These are phyloP conservation scores for Casuarius casuarius DNA, from an alignment of 2,113 vertebrate genomes.

Conservation along the genomic window DNA sequence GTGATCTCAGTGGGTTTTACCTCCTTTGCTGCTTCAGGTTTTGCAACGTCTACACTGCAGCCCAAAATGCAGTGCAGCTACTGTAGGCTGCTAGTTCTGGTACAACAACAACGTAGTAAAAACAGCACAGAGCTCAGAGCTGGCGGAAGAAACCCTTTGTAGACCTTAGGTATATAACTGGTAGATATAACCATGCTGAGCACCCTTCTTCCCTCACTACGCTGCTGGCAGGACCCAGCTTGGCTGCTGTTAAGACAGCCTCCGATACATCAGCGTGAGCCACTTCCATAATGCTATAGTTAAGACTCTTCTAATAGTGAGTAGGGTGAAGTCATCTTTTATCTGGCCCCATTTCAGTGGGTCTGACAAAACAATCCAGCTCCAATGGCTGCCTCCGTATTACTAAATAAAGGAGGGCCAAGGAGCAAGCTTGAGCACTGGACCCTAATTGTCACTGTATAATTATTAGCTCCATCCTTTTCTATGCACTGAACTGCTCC, in stretches of 20 bases:
- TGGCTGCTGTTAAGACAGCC: background rate
- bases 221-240: background rate
- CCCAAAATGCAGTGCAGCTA: background rate
- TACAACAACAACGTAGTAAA: background rate
- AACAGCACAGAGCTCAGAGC: background rate
- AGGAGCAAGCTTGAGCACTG: background rate
- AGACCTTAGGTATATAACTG: background rate
- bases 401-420: background rate
- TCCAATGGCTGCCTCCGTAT: background rate
- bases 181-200: background rate
- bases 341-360: background rate
- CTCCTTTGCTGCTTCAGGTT: background rate
- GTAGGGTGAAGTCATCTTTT: background rate
- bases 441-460: background rate
- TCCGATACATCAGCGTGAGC: background rate
- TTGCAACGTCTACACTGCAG: background rate
- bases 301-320: background rate
- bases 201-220: background rate
- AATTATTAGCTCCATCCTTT: background rate
- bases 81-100: background rate
- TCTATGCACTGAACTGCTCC: background rate
- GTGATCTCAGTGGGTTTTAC: background rate
- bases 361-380: background rate
- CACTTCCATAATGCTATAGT: background rate
- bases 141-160: background rate